A percentile compares a stretch with the other conserved stretches of the same genome.
Evolutionary conservation across 2,888 invertebrate genomes (phyloP).

Genomic region (Cephonodes hylas): DNA sequence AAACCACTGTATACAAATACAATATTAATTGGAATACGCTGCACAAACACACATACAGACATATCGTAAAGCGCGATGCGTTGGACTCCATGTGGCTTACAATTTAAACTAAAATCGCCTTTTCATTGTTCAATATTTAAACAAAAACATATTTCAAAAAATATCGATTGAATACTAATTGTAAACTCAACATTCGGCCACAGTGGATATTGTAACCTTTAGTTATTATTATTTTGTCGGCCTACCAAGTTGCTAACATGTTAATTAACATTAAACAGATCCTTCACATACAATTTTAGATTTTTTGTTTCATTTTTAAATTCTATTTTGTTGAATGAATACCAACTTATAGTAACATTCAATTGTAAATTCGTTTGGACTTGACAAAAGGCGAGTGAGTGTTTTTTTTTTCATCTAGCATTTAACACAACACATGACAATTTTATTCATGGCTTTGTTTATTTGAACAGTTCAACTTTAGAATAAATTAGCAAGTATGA

Average conservation of each 20-base stretch:
- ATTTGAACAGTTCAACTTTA: background rate
- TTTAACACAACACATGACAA: slow-evolving; percentile 27
- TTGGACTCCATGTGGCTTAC: slow-evolving; percentile 12
- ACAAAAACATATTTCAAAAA: background rate
- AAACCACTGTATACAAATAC: slow-evolving; percentile 33
- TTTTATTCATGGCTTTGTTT: background rate
- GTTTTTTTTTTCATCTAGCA: slow-evolving; percentile 8
- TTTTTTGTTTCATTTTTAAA: background rate
- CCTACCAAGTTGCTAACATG: background rate
- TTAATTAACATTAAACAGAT: background rate
- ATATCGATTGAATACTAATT: background rate
- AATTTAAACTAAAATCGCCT: slow-evolving; percentile 2
- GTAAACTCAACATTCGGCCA: background rate
- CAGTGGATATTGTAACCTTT: too few relatives aligned
- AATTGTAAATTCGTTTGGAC: background rate
- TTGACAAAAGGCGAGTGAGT: background rate
- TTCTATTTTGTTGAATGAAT: background rate
- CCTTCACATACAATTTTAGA: background rate
- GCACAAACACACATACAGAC: slow-evolving; percentile 44
- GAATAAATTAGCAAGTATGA: too few relatives aligned
- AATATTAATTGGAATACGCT: slow-evolving; percentile 55
- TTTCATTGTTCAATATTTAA: too few relatives aligned
- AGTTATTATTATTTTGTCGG: background rate
- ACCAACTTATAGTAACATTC: background rate
- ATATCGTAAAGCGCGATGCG: slow-evolving; percentile 3